These are phyloP conservation scores for Rutilus rutilus DNA, from an alignment of 2,113 vertebrate genomes.

Conservation along the genomic window DNA sequence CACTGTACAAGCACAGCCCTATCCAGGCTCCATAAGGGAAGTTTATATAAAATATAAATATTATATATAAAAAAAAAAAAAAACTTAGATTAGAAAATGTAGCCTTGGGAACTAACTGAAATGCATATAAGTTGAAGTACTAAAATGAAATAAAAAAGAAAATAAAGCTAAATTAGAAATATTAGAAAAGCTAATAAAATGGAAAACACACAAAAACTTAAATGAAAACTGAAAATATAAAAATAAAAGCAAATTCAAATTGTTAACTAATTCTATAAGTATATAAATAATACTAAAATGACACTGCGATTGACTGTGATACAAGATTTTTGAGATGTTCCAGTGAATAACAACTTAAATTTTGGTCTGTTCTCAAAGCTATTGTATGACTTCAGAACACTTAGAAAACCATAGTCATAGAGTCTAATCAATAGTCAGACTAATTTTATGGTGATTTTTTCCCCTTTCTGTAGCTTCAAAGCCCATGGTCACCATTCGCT, in stretches of 20 bases:
- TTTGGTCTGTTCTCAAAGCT: not conserved
- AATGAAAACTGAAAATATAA: not conserved
- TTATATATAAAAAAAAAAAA: not conserved
- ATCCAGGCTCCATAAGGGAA: conserved; percentile 31
- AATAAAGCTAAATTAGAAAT: not conserved
- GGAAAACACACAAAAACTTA: not conserved
- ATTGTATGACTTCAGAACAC: not conserved
- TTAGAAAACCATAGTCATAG: not conserved
- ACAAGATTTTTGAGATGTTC: not conserved
- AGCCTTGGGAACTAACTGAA: not conserved
- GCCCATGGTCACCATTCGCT: not conserved
- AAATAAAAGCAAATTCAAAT: not conserved
- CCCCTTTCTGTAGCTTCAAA: not conserved
- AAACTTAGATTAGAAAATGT: not conserved
- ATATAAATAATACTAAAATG: not conserved
- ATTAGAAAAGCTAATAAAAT: not conserved
- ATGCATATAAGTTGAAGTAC: not conserved
- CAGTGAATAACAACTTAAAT: not conserved
- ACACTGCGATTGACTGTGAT: not conserved
- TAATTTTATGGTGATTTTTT: not conserved
- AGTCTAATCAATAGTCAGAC: too few relatives aligned
- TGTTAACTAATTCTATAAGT: not conserved
- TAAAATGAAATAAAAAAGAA: not conserved
- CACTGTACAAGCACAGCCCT: conserved; percentile 25
- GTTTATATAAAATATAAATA: not conserved